A percentile compares a stretch with the other conserved stretches of the same genome.
These are phyloP conservation scores for Loxodonta africana DNA, from an alignment of 2,113 vertebrate species.

Conservation along the genomic window DNA sequence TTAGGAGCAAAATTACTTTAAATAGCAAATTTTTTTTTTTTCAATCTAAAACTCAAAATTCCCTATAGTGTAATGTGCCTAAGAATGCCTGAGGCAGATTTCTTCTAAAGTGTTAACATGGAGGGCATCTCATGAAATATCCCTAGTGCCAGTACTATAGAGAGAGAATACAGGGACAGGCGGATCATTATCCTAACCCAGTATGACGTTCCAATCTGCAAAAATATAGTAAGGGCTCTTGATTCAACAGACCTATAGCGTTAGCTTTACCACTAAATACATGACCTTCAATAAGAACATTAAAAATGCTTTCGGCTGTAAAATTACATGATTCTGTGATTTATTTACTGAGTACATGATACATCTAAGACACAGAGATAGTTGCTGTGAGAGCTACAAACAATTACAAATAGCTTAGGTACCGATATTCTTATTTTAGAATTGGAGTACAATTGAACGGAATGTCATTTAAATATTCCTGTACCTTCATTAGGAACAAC, in stretches of 20 bases:
- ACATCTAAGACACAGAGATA: neutral
- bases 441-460: constrained; percentile 27
- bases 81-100: constrained; percentile 32
- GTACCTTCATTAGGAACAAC: neutral
- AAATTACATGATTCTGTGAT: constrained; percentile 56
- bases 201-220: neutral
- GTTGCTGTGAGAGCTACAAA: constrained; percentile 3
- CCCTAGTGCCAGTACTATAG: constrained; percentile 31
- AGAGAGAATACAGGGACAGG: constrained; percentile 42
- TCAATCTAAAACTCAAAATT: constrained; percentile 41
- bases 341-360: constrained; percentile 40
- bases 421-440: constrained; percentile 40
- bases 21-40: neutral
- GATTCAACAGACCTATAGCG: neutral
- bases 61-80: too few species aligned
- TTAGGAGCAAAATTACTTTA: constrained; percentile 55
- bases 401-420: constrained; percentile 42
- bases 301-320: constrained; percentile 35
- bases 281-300: constrained; percentile 53
- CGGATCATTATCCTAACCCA: constrained; percentile 12
- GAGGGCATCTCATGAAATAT: constrained; percentile 18
- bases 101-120: constrained; percentile 6
- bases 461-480: constrained; percentile 56
- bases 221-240: constrained; percentile 17
- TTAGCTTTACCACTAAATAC: constrained; percentile 53